phyloP scores from a whole-genome alignment of 2,113 vertebrate species.

The Onychorhynchus coronatus region DNA sequence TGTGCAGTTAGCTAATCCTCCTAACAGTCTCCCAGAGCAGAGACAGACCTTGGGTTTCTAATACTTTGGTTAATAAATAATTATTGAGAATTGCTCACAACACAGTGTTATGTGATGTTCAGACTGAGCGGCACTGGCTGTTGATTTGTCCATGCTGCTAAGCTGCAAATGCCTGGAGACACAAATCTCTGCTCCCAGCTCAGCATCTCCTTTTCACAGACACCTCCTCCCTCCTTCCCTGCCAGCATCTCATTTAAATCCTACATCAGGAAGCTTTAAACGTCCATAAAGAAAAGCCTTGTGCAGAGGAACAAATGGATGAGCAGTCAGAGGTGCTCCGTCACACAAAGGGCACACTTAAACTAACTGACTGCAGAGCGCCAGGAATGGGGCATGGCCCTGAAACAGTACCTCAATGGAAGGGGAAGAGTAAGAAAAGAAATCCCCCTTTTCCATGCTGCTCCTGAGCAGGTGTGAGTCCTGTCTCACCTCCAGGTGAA shows the following conservation, averaged over 20 bases:
- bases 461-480: not conserved
- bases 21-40: not conserved
- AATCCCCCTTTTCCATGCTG: not conserved
- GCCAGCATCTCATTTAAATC: not conserved
- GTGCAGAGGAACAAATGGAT: not conserved
- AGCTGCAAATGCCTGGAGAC: not conserved
- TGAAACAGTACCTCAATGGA: not conserved
- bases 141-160: not conserved
- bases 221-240: not conserved
- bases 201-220: not conserved
- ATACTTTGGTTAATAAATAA: constrained; percentile 4
- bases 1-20: not conserved
- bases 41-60: not conserved
- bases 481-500: not conserved
- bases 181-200: not conserved
- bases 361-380: fast-evolving
- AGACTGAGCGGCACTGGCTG: fast-evolving
- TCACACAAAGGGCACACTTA: fast-evolving
- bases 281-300: not conserved
- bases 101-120: fast-evolving
- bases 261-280: not conserved
- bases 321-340: not conserved
- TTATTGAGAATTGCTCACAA: not conserved
- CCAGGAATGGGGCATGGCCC: not conserved
- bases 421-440: not conserved